Percentiles rank a stretch among this genome's conserved stretches.
phyloP scores from a whole-genome alignment of 1,140 invertebrate species.

The Parapsyche elsis region DNA sequence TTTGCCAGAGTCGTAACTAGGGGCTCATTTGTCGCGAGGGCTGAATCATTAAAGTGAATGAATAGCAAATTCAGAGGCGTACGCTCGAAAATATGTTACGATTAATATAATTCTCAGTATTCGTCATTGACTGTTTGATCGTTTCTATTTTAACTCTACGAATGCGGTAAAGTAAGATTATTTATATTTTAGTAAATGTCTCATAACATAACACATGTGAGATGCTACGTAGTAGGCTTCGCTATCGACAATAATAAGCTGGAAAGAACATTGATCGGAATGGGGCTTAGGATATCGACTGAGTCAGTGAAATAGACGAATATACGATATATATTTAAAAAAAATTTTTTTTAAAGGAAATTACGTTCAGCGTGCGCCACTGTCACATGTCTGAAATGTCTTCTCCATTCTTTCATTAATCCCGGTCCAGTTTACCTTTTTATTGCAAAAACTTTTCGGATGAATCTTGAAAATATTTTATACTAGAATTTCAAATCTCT shows the following conservation, averaged over 20 bases:
- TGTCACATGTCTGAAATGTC: background rate
- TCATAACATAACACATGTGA: too few species aligned
- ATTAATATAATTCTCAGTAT: background rate
- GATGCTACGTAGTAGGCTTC: too few species aligned
- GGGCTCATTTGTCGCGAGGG: conserved; percentile 25
- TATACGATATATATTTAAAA: too few species aligned
- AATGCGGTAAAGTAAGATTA: too few species aligned
- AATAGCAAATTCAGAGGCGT: background rate
- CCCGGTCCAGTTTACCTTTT: conserved; percentile 13
- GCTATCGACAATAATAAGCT: too few species aligned
- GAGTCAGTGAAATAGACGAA: too few species aligned
- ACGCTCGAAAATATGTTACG: background rate
- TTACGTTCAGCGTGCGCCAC: background rate
- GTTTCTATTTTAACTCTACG: too few species aligned
- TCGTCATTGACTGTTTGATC: too few species aligned
- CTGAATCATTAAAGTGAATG: conserved; percentile 33
- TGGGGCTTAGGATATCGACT: too few species aligned
- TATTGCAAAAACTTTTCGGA: conserved; percentile 3
- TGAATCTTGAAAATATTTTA: conserved; percentile 15
- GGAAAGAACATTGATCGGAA: too few species aligned
- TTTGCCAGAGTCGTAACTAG: conserved; percentile 21
- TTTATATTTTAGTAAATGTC: too few species aligned
- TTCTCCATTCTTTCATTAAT: conserved; percentile 21
- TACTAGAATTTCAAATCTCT: conserved; percentile 2
- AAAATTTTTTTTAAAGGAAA: too few species aligned